Percentiles rank a stretch among this genome's conserved stretches.
Conservation (phyloP, 2,113 vertebrate species). For the Scomber scombrus region DNA sequence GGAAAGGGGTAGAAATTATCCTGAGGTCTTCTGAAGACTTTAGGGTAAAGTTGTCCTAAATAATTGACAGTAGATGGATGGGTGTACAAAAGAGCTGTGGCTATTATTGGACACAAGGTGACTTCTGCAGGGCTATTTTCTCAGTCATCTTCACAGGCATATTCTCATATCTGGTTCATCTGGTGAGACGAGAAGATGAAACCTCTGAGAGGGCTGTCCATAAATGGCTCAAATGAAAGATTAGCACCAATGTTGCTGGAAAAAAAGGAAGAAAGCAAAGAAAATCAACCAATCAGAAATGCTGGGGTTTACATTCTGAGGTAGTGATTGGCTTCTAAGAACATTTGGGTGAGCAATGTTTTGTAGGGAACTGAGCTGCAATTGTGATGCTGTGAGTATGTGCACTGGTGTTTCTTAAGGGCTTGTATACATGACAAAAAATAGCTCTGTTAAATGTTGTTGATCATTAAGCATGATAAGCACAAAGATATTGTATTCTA, state of each 20-base stretch:
- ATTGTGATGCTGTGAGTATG: slow-evolving; percentile 16
- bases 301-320: background rate
- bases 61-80: slow-evolving; percentile 75
- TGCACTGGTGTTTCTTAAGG: slow-evolving; percentile 40
- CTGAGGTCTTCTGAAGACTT: slow-evolving; percentile 57
- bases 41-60: slow-evolving; percentile 71
- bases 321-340: slow-evolving; percentile 20
- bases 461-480: slow-evolving; percentile 21
- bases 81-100: slow-evolving; percentile 56
- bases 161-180: slow-evolving; percentile 68
- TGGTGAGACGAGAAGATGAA: slow-evolving; percentile 42
- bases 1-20: slow-evolving; percentile 34
- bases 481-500: background rate
- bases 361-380: slow-evolving; percentile 43
- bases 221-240: slow-evolving; percentile 62
- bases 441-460: slow-evolving; percentile 22
- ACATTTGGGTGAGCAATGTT: slow-evolving; percentile 33
- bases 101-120: slow-evolving; percentile 77
- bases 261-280: background rate
- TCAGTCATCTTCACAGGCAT: slow-evolving; percentile 36
- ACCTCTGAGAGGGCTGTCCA: slow-evolving; percentile 43
- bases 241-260: background rate
- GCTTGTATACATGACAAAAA: slow-evolving; percentile 30
- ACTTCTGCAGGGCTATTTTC: slow-evolving; percentile 68
- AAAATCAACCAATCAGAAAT: slow-evolving; percentile 32